Conservation (phyloP, 1,140 invertebrate genomes). For the Bacillus rossius region DNA sequence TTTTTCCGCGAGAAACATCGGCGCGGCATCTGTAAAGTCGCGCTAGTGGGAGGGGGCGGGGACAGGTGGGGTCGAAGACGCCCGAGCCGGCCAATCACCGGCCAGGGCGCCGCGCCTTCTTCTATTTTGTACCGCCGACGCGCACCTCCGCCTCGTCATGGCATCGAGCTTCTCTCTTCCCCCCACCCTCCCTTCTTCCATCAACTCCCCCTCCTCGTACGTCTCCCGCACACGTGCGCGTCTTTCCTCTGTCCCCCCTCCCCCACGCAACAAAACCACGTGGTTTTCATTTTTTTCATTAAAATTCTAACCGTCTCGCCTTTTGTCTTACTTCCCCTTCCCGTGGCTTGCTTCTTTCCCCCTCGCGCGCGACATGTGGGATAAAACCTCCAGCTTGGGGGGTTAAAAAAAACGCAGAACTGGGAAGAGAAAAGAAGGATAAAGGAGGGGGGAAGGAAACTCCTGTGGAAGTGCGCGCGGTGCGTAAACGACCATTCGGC, state of each 20-base stretch:
- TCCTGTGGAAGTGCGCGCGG: no score
- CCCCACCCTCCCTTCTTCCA: not conserved
- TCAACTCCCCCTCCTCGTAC: not conserved
- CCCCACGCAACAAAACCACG: no score
- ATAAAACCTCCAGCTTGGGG: no score
- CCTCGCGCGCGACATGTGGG: slow-evolving; percentile 1
- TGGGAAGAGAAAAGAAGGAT: not conserved
- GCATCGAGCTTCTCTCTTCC: not conserved
- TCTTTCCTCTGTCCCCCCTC: no score
- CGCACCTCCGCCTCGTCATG: no score
- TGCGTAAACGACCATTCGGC: no score
- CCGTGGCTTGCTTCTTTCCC: slow-evolving; percentile 30
- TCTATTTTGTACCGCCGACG: slow-evolving; percentile 1
- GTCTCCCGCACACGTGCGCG: no score
- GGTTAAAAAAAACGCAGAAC: not conserved
- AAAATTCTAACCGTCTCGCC: slow-evolving; percentile 4
- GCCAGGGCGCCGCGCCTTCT: slow-evolving; percentile 1
- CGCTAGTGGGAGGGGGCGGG: no score
- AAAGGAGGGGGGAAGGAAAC: slow-evolving; percentile 2
- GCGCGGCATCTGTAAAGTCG: no score
- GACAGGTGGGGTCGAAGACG: no score
- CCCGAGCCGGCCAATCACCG: not conserved
- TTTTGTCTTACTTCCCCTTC: slow-evolving; percentile 39
- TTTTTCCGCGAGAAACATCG: no score
- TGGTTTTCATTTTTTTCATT: not conserved